Evolutionary conservation across 2,888 invertebrate genomes (phyloP), one percentile per base, ranked within the genome.

Genomic region (Lepidonotus clava): DNA sequence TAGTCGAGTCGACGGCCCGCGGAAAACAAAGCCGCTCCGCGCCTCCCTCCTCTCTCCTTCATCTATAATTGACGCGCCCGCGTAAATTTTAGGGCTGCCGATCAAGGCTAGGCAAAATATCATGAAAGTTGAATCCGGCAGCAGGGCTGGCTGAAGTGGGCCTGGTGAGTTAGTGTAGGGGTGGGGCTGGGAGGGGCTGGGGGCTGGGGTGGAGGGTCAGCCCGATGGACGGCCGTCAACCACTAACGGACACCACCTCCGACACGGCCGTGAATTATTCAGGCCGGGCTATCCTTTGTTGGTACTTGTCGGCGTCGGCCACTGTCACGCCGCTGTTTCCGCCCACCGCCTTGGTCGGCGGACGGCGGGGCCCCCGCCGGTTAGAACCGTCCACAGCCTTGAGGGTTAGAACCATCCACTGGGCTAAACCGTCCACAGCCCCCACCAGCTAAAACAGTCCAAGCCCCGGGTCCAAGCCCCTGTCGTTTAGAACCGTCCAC

Each of bases 321-420:
- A 38, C 71, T 71, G 71, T 71, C 71, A 71, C 71, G 71, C 71
- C 71, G 71, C 71, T n/a, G 71, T 71, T 71, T 71, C 71, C 71
- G 71, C 71, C 36, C 36, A 8, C 34, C 36, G 4, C 36, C 71
- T 18, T n/a, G n/a, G n/a, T n/a, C 36, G 1, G 24, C 36, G 61
- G 11, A 28, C 34, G 36, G 71, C 38, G n/a, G 34, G 36, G 36
- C 21, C 14, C 28, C 1, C 8, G 56, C 24, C 14, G 4, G 61
- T 28, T 28, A 61, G n/a, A n/a, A n/a, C n/a, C 61, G 0, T 61
- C 28, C 24, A 4, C 61, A 11, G 61, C 61, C 28, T n/a, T n/a
- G n/a, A n/a, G n/a, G n/a, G n/a, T n/a, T n/a, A n/a, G n/a, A n/a
- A n/a, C n/a, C 61, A 61, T 24, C 11, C 46, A 18, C 46, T 11